phyloP scores from a whole-genome alignment of 37 sponge, comb jelly and placozoan genomes.

The Geodia barretti region DNA sequence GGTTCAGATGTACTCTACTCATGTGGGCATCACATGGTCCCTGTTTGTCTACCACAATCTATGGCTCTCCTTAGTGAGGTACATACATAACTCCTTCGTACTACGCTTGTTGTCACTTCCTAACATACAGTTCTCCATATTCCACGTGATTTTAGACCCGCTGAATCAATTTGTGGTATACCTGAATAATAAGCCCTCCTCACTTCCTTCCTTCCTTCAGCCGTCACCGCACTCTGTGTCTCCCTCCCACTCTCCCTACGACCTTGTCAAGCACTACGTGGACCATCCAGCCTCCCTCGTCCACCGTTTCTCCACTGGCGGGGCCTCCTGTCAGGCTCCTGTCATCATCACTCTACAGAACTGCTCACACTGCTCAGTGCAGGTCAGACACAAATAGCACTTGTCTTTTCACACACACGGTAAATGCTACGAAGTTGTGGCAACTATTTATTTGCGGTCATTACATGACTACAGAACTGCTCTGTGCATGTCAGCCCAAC shows the following conservation, averaged over 20 bases:
- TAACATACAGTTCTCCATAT: no score
- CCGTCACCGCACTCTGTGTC: not conserved
- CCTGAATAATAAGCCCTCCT: not conserved
- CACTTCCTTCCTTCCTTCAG: not conserved
- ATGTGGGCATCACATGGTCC: conserved; percentile 51
- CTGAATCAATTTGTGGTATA: not conserved
- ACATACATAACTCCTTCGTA: not conserved
- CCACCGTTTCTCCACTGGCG: conserved; percentile 11
- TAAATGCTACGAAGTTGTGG: no score
- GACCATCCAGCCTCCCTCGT: conserved; percentile 30
- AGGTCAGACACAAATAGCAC: conserved; percentile 16
- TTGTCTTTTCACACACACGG: not conserved
- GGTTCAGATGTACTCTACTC: conserved; percentile 30
- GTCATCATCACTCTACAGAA: conserved; percentile 53
- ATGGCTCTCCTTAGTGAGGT: conserved; percentile 46
- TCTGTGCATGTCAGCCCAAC: no score
- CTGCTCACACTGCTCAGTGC: conserved; percentile 24
- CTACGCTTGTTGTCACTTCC: not conserved
- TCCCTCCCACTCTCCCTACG: conserved; percentile 41
- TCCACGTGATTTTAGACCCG: not conserved
- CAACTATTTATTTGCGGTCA: no score
- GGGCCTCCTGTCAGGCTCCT: conserved; percentile 21
- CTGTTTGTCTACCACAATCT: conserved; percentile 52
- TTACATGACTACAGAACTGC: no score
- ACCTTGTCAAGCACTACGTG: conserved; percentile 57